Conservation (phyloP, 2,797 vertebrate species). For the Esox lucius region DNA sequence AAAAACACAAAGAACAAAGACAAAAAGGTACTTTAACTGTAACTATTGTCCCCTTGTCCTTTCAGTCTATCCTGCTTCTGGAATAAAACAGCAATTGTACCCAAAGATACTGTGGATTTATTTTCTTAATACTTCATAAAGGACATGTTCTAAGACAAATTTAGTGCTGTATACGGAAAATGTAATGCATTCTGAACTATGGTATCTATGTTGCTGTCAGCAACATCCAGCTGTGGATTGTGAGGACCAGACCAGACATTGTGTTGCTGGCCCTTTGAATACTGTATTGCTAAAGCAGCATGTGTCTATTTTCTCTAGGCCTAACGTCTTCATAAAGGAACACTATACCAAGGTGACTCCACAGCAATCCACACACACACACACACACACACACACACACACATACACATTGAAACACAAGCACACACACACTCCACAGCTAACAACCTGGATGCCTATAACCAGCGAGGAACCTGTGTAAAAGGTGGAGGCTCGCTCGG, state of each 20-base stretch:
- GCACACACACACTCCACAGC: slow-evolving; percentile 67
- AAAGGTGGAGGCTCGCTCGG: slow-evolving; percentile 66
- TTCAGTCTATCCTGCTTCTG: slow-evolving; percentile 18
- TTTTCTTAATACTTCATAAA: slow-evolving; percentile 22
- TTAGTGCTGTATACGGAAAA: slow-evolving; percentile 77
- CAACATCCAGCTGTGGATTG: slow-evolving; percentile 84
- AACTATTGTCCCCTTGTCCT: slow-evolving; percentile 15
- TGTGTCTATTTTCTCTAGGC: slow-evolving; percentile 72
- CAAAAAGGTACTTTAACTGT: slow-evolving; percentile 28
- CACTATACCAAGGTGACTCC: slow-evolving; percentile 80
- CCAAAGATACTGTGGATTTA: slow-evolving; percentile 25
- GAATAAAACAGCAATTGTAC: neutral
- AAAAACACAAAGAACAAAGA: slow-evolving; percentile 34
- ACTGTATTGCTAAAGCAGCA: slow-evolving; percentile 83
- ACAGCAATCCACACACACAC: slow-evolving; percentile 59
- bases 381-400: slow-evolving; percentile 29
- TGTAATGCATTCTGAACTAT: slow-evolving; percentile 82
- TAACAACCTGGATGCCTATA: slow-evolving; percentile 72
- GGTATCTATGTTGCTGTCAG: slow-evolving; percentile 87
- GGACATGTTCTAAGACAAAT: slow-evolving; percentile 17
- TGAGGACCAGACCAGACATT: slow-evolving; percentile 75
- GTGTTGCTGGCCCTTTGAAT: slow-evolving; percentile 82
- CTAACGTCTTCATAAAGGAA: slow-evolving; percentile 86
- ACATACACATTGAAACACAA: slow-evolving; percentile 51
- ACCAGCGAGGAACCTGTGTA: slow-evolving; percentile 71